A percentile compares a stretch with the other conserved stretches of the same genome.
These are phyloP conservation scores for Zoroaster sp. DNA, from an alignment of 53 echinoderm and acorn worm species.

Conservation along the genomic window DNA sequence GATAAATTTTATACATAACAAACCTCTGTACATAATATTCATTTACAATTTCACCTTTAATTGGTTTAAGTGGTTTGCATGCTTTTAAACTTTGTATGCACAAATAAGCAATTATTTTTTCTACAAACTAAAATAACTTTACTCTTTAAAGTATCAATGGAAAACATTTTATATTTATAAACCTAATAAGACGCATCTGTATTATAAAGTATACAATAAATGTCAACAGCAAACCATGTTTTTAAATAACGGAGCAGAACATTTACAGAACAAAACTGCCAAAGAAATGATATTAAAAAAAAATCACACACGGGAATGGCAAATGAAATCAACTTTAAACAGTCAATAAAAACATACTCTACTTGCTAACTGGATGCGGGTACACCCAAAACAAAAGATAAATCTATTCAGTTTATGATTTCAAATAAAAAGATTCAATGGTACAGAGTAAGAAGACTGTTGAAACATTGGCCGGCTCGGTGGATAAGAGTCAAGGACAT, in stretches of 20 bases:
- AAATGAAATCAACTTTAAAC: not conserved
- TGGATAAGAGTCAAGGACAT: not conserved
- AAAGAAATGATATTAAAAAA: slow-evolving; percentile 30
- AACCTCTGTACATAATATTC: slow-evolving; percentile 38
- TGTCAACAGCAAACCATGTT: slow-evolving; percentile 37
- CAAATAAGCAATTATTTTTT: not conserved
- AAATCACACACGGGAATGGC: slow-evolving; percentile 23
- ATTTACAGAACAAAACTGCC: slow-evolving; percentile 41
- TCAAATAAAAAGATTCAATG: no score
- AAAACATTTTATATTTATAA: slow-evolving; percentile 24
- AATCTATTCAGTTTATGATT: not conserved
- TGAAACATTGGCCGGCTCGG: not conserved
- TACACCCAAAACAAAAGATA: not conserved
- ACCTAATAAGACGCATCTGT: slow-evolving; percentile 2
- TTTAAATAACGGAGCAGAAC: slow-evolving; percentile 26
- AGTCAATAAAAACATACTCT: not conserved
- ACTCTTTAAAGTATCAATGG: not conserved
- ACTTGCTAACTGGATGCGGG: not conserved
- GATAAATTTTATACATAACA: slow-evolving; percentile 17
- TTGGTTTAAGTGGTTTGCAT: not conserved
- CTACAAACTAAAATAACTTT: not conserved
- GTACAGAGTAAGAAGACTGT: not conserved
- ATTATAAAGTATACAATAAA: slow-evolving; percentile 25
- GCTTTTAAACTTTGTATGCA: slow-evolving; percentile 1
- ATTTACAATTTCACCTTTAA: not conserved